Conservation (phyloP, 2,113 vertebrate species). For the Platycercus adscitus region DNA sequence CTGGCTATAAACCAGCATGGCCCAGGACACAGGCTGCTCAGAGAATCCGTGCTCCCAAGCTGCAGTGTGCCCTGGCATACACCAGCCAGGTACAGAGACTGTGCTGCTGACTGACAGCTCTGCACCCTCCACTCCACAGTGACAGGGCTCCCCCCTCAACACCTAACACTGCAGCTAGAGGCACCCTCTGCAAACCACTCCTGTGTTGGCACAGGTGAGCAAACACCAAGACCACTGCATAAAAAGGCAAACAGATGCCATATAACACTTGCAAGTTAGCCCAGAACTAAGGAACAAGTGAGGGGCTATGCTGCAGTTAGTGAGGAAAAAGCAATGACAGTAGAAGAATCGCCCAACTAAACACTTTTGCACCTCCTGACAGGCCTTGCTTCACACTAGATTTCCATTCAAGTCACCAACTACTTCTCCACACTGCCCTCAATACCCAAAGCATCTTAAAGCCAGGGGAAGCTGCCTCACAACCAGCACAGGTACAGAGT, state of each 20-base stretch:
- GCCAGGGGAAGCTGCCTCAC: not conserved
- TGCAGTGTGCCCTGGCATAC: not conserved
- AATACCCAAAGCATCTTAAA: not conserved
- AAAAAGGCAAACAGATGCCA: not conserved
- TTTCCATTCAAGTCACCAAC: not conserved
- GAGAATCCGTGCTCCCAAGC: not conserved
- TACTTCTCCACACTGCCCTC: not conserved
- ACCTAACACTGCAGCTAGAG: not conserved
- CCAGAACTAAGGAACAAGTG: not conserved
- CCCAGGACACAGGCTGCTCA: not conserved
- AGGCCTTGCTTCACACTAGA: not conserved
- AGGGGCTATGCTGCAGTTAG: not conserved
- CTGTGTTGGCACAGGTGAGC: constrained; percentile 26
- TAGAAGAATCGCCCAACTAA: not conserved
- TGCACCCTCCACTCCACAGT: not conserved
- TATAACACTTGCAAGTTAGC: accelerated
- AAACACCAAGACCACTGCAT: not conserved
- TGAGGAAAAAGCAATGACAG: not conserved
- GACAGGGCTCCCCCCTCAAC: not conserved
- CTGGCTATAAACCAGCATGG: not conserved
- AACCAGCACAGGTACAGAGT: not conserved
- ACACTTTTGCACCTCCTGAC: not conserved
- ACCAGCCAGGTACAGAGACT: not conserved
- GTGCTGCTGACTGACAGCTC: not conserved
- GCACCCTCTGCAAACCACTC: not conserved